phyloP scores from a whole-genome alignment of 2,113 vertebrate genomes.

The Triplophysa dalaica region DNA sequence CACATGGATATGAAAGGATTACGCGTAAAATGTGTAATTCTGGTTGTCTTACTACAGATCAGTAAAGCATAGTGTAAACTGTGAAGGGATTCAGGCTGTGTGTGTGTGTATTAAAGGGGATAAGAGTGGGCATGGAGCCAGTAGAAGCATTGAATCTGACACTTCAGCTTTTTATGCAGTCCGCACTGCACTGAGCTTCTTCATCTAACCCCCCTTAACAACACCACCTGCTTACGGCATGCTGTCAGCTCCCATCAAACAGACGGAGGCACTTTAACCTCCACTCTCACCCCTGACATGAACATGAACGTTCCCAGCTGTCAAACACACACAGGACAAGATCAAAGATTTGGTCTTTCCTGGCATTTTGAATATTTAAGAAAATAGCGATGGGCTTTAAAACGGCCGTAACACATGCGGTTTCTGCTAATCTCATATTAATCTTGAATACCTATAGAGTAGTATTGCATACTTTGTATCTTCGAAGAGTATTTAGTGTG shows the following conservation, averaged over 20 bases:
- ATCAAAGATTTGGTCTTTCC: background rate
- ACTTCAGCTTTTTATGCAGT: conserved; percentile 11
- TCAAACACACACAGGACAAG: conserved; percentile 20
- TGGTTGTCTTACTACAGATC: background rate
- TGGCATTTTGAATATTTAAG: conserved; percentile 6
- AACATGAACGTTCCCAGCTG: conserved; percentile 2
- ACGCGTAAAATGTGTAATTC: conserved; percentile 11
- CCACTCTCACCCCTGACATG: conserved; percentile 16
- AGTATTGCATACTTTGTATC: too few species aligned
- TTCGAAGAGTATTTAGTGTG: too few species aligned
- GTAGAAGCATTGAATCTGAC: background rate
- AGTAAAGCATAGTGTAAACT: background rate
- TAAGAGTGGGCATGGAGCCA: conserved; percentile 18
- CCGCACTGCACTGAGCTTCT: conserved; percentile 18
- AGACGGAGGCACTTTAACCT: conserved; percentile 1
- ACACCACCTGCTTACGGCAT: conserved; percentile 18
- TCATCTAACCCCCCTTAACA: conserved; percentile 14
- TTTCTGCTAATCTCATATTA: too few species aligned
- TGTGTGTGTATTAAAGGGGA: background rate
- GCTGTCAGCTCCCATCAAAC: conserved; percentile 11
- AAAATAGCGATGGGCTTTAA: background rate
- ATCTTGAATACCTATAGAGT: too few species aligned
- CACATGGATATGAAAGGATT: conserved; percentile 11
- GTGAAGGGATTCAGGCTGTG: background rate
- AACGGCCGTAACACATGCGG: too few species aligned